Conservation (phyloP, 1,140 invertebrate genomes). For the Trichogramma pretiosum region DNA sequence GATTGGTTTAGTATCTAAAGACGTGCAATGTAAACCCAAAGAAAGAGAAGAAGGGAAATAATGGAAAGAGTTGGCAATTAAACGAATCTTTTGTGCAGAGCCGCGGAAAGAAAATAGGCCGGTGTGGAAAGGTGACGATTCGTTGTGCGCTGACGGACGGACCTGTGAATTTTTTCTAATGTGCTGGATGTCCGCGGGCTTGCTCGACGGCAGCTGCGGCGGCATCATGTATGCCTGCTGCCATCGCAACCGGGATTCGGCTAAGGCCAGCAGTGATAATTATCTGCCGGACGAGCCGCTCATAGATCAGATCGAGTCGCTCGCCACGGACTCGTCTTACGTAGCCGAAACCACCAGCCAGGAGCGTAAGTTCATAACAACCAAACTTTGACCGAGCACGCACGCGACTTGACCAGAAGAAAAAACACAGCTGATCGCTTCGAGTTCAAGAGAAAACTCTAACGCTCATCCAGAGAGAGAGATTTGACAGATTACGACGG, state of each 20-base stretch:
- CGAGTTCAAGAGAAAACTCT: no score
- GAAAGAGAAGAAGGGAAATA: not conserved
- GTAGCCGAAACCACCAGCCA: slow-evolving; percentile 42
- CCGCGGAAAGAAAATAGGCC: slow-evolving; percentile 42
- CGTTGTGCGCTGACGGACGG: slow-evolving; percentile 59
- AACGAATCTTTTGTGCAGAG: slow-evolving; percentile 36
- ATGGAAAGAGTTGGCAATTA: not conserved
- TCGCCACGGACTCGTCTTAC: slow-evolving; percentile 46
- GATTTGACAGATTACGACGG: no score
- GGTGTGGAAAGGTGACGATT: slow-evolving; percentile 46
- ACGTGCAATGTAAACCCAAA: no score
- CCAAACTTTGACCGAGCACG: no score
- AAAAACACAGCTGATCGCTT: no score
- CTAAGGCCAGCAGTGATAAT: slow-evolving; percentile 50
- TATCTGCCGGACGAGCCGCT: slow-evolving; percentile 53
- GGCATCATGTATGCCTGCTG: slow-evolving; percentile 81
- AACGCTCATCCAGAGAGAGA: no score
- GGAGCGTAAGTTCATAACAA: slow-evolving; percentile 39
- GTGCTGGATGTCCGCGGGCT: slow-evolving; percentile 83
- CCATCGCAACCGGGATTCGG: slow-evolving; percentile 55
- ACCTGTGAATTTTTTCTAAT: slow-evolving; percentile 87
- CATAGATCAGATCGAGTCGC: slow-evolving; percentile 51
- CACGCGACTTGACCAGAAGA: no score
- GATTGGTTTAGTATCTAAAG: no score
- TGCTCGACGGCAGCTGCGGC: slow-evolving; percentile 77